Evolutionary conservation across 2,113 vertebrate species (phyloP), one percentile per base, ranked within the genome.

Genomic region (Salminus brasiliensis): DNA sequence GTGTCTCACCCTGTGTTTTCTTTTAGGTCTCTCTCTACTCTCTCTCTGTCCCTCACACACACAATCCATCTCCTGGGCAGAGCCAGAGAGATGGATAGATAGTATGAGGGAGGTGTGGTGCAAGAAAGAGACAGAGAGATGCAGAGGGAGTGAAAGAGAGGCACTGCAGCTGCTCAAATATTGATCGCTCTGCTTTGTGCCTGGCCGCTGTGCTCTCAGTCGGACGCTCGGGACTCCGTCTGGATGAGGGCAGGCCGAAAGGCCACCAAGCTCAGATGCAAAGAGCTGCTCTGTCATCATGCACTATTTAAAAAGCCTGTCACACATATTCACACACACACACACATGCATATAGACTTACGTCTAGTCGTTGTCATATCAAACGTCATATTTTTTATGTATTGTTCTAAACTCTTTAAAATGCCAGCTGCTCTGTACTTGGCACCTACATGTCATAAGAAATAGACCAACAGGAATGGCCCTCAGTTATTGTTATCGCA

Each of bases 121-220:
- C 12, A 65, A 76, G 36, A 49, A 32, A 72, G 8, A 34, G 59
- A 59, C 27, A 59, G 53, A 29, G 72, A 18, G 49, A 67, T 36
- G 63, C 25, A 34, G 62, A 34, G 27, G 18, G 16, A 12, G 72
- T 41, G 36, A 30, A 68, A 80, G 27, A 52, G 53, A 69, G 39
- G 52, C 36, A 59, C 45, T 74, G 60, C 32, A 79, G 45, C 87
- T 88, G 85, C 87, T 93, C 86, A 90, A 91, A 92, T 92, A 93
- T 92, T 91, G 88, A 92, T 92, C 86, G 82, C 49, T 74, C 79
- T 68, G 75, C 83, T 90, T 87, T 90, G 86, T 88, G 87, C 81
- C 84, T 63, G 82, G 86, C 39, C 73, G 84, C 73, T 84, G 77
- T 81, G 86, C 76, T 73, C 73, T 62, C 80, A 78, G 85, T 29